Evolutionary conservation across 2,113 vertebrate species (phyloP).

Genomic region (Neoarius graeffei): DNA sequence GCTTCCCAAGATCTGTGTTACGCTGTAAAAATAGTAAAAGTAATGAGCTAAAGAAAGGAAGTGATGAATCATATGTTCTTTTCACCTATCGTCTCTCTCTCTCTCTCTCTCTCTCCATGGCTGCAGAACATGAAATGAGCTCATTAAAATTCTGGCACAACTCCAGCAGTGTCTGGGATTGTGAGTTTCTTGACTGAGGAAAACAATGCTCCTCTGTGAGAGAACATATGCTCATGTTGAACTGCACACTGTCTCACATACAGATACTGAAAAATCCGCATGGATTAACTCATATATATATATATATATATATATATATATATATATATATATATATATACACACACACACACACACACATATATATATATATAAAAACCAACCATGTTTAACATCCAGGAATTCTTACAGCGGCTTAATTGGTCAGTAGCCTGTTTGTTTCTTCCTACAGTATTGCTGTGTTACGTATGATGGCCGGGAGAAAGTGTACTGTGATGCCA

Average conservation of each 20-base stretch:
- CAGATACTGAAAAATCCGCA: not conserved
- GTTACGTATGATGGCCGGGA: not conserved
- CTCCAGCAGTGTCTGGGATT: constrained; percentile 5
- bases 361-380: not conserved
- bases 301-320: too few species aligned
- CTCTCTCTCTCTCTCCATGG: not conserved
- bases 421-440: not conserved
- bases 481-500: not conserved
- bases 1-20: constrained; percentile 3
- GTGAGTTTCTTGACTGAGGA: constrained; percentile 14
- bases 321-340: too few species aligned
- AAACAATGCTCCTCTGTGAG: constrained; percentile 40
- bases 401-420: not conserved
- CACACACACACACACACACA: too few species aligned
- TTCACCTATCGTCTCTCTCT: constrained; percentile 10
- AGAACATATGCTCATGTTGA: constrained; percentile 2
- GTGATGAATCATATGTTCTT: constrained; percentile 29
- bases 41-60: constrained; percentile 37
- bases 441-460: not conserved
- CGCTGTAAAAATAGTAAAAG: constrained; percentile 35
- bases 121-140: constrained; percentile 34
- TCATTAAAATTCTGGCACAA: constrained; percentile 43
- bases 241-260: not conserved
- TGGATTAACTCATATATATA: constrained; percentile 7
- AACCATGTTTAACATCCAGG: not conserved